Percentiles rank a stretch among this genome's conserved stretches.
phyloP scores from a whole-genome alignment of 92 coral and sea anemone genomes.

The Ricordea florida region DNA sequence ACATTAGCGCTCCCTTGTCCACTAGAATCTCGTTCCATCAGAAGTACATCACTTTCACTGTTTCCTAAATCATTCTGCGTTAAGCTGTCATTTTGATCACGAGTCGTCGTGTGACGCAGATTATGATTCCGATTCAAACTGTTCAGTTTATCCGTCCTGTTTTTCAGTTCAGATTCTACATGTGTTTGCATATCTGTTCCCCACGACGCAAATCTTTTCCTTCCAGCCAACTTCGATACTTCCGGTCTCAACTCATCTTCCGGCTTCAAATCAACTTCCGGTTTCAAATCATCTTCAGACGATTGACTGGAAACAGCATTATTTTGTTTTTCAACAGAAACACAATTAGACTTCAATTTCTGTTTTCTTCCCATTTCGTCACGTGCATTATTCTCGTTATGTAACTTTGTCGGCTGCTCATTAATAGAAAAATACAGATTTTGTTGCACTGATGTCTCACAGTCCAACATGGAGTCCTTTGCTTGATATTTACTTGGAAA shows the following conservation, averaged over 20 bases:
- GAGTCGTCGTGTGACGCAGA: no score
- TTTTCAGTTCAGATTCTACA: no score
- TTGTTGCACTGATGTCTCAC: not conserved
- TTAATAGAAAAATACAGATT: not conserved
- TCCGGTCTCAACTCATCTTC: slow-evolving; percentile 26
- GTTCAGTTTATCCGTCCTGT: no score
- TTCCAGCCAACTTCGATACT: slow-evolving; percentile 25
- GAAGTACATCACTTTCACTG: no score
- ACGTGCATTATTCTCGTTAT: not conserved
- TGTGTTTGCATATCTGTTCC: no score
- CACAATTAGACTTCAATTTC: no score
- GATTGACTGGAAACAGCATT: not conserved
- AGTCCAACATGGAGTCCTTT: not conserved
- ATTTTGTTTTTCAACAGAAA: not conserved
- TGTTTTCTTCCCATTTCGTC: not conserved
- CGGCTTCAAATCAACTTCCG: not conserved
- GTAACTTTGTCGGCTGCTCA: not conserved
- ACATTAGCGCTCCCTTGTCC: not conserved
- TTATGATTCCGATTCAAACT: no score
- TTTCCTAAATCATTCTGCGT: no score
- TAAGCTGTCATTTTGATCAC: no score
- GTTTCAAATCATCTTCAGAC: not conserved
- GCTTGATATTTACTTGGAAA: slow-evolving; percentile 14
- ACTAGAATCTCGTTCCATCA: no score
- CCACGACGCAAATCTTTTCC: slow-evolving; percentile 26